Evolutionary conservation across 2,888 invertebrate genomes (phyloP).

Genomic region (Caenorhabditis sp.): DNA sequence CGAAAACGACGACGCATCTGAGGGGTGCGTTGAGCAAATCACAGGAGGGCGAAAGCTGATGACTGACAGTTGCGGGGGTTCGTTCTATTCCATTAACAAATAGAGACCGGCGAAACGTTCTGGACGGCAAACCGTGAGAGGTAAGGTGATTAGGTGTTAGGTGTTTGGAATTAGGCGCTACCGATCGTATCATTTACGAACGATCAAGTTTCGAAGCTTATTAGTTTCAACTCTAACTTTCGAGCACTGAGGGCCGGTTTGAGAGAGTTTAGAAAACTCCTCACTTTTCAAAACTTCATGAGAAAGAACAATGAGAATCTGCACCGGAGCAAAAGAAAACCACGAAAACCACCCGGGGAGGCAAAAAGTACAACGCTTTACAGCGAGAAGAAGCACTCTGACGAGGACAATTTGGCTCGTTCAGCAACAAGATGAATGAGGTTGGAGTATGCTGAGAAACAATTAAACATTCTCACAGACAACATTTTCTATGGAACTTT

Average conservation of each 20-base stretch:
- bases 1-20: conserved; percentile 27
- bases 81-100: conserved; percentile 32
- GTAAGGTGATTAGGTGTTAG: conserved; percentile 43
- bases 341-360: background rate
- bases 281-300: no score
- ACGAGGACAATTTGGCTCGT: conserved; percentile 42
- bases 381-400: background rate
- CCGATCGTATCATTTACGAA: conserved; percentile 24
- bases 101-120: conserved; percentile 22
- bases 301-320: no score
- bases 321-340: background rate
- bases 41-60: conserved; percentile 35
- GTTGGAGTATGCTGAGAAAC: conserved; percentile 4
- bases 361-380: conserved; percentile 28
- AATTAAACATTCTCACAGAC: no score
- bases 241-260: background rate
- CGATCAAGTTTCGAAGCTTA: no score
- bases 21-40: conserved; percentile 58
- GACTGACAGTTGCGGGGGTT: conserved; percentile 25
- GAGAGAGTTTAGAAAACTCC: no score
- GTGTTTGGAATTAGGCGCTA: conserved; percentile 15
- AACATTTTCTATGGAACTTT: no score
- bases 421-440: conserved; percentile 49
- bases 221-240: no score
- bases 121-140: conserved; percentile 7